Evolutionary conservation across 2,888 invertebrate genomes (phyloP).

Genomic region (Tetragonula carbonaria): DNA sequence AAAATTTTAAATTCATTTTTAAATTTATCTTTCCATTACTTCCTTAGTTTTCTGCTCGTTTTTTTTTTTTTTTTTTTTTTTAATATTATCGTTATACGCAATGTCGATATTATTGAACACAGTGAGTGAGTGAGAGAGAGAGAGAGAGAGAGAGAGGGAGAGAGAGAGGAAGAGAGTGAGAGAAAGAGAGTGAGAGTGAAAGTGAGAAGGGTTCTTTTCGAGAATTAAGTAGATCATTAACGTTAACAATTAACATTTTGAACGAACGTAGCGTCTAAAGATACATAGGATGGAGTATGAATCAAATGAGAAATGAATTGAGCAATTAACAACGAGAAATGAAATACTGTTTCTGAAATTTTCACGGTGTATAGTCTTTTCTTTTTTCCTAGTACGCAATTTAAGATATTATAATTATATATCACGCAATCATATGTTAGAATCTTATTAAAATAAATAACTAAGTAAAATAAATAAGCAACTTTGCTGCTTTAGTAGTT

Average conservation of each 20-base stretch:
- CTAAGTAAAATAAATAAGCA: too few relatives aligned
- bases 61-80: too few relatives aligned
- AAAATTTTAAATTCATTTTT: constrained; percentile 22
- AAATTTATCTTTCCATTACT: background rate
- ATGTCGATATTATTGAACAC: constrained; percentile 15
- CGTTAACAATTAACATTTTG: constrained; percentile 12
- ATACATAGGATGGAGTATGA: background rate
- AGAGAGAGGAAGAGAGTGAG: background rate
- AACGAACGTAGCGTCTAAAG: background rate
- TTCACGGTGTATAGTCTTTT: background rate
- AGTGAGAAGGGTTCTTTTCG: background rate
- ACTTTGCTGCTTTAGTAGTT: background rate
- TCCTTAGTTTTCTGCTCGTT: background rate
- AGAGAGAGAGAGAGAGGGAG: background rate
- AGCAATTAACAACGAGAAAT: background rate
- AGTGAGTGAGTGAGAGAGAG: background rate
- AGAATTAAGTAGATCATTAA: background rate
- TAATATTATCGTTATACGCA: background rate
- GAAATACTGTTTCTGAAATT: background rate
- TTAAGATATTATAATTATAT: background rate
- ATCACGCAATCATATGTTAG: background rate
- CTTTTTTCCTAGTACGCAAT: too few relatives aligned
- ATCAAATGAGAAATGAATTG: background rate
- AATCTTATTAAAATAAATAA: background rate
- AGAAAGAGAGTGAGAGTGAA: background rate